A percentile compares a stretch with the other conserved stretches of the same genome.
Conservation (phyloP, 2,888 invertebrate species). For the Maniola hyperantus region DNA sequence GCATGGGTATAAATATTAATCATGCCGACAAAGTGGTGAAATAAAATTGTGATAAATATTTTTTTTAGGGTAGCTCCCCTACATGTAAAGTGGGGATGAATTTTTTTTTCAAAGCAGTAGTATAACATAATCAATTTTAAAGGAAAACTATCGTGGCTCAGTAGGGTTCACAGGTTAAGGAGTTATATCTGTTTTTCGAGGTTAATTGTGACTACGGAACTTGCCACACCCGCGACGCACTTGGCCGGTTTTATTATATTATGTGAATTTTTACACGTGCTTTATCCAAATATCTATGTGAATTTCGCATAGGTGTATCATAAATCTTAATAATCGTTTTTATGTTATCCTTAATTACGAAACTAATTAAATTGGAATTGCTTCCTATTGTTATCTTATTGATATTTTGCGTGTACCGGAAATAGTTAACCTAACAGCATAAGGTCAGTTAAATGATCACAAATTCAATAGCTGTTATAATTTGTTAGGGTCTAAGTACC, state of each 20-base stretch:
- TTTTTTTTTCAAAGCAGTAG: too few species aligned
- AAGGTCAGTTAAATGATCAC: background rate
- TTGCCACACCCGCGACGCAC: too few species aligned
- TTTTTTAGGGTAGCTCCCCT: too few species aligned
- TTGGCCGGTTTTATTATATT: background rate
- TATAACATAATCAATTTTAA: too few species aligned
- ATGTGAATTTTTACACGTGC: constrained; percentile 26
- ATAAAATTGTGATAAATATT: too few species aligned
- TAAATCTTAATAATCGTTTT: background rate
- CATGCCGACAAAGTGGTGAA: too few species aligned
- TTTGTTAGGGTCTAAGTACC: background rate
- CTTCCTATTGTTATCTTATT: constrained; percentile 36
- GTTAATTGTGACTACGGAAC: too few species aligned
- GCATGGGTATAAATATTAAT: too few species aligned
- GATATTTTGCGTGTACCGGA: constrained; percentile 35
- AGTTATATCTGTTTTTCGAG: too few species aligned
- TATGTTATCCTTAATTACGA: background rate
- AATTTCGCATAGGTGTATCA: background rate
- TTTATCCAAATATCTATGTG: background rate
- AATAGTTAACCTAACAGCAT: background rate
- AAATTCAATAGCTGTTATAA: background rate
- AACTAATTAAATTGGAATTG: constrained; percentile 16
- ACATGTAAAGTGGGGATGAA: too few species aligned
- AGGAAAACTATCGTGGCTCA: too few species aligned
- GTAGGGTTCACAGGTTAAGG: too few species aligned